These are phyloP conservation scores for Neodiprion fabricii DNA, from an alignment of 1,140 invertebrate species.

Conservation along the genomic window DNA sequence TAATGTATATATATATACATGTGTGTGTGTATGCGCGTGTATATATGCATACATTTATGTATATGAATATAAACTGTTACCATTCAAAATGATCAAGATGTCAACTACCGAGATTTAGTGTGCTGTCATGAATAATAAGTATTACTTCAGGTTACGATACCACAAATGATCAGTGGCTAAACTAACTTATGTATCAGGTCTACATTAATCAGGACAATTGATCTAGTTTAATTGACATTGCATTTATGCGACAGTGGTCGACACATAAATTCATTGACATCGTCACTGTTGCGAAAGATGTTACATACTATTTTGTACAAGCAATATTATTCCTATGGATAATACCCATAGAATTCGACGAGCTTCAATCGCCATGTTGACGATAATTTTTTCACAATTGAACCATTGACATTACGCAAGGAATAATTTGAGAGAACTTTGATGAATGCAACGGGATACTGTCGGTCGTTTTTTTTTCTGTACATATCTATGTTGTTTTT, in stretches of 20 bases:
- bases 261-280: too few relatives aligned
- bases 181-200: neutral
- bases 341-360: too few relatives aligned
- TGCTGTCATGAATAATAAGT: constrained; percentile 7
- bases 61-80: neutral
- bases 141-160: neutral
- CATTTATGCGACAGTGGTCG: neutral
- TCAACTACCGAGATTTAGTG: constrained; percentile 5
- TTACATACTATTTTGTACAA: too few relatives aligned
- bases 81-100: neutral
- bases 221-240: neutral
- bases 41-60: neutral
- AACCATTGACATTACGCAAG: too few relatives aligned
- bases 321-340: too few relatives aligned
- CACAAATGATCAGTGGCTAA: neutral
- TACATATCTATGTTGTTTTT: too few relatives aligned
- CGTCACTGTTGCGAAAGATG: too few relatives aligned
- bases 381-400: too few relatives aligned
- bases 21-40: neutral
- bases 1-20: neutral
- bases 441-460: too few relatives aligned
- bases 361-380: too few relatives aligned
- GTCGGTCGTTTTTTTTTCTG: too few relatives aligned
- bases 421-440: too few relatives aligned
- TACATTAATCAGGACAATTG: neutral